Conservation (phyloP, 2,113 vertebrate genomes). For the Microcebus lehilahytsara region DNA sequence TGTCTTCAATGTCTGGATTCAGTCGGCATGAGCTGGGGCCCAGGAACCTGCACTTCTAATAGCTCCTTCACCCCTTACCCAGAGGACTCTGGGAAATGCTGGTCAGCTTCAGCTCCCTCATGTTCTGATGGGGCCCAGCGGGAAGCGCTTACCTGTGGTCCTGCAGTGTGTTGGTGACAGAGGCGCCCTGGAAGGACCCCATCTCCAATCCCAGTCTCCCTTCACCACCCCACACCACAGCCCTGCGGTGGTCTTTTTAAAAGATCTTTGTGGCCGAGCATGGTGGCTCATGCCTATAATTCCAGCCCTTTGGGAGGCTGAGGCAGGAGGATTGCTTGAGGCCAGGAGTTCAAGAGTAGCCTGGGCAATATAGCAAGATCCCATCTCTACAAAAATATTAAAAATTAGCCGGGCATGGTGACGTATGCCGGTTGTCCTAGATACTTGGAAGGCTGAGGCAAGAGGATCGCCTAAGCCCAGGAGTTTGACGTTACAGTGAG, state of each 20-base stretch:
- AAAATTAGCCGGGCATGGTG: no score
- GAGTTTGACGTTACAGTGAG: no score
- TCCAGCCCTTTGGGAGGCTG: no score
- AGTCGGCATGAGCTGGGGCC: background rate
- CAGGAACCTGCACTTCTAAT: background rate
- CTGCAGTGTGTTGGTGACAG: background rate
- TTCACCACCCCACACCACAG: background rate
- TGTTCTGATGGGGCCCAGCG: background rate
- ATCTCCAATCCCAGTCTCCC: background rate
- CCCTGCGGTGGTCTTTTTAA: background rate
- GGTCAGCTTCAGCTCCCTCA: background rate
- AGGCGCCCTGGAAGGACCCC: background rate
- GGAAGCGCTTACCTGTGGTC: background rate
- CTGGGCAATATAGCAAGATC: no score
- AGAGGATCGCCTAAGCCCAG: no score
- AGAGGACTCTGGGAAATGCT: background rate
- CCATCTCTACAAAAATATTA: no score
- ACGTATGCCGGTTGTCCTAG: no score
- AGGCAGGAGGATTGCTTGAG: no score
- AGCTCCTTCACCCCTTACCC: background rate
- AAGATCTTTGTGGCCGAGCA: background rate
- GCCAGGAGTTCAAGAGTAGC: no score
- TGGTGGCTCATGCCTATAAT: no score
- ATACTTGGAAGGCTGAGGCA: no score
- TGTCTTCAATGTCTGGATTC: background rate